Percentiles rank a stretch among this genome's conserved stretches.
Conservation (phyloP, 2,888 invertebrate species). For the Cephonodes hylas region DNA sequence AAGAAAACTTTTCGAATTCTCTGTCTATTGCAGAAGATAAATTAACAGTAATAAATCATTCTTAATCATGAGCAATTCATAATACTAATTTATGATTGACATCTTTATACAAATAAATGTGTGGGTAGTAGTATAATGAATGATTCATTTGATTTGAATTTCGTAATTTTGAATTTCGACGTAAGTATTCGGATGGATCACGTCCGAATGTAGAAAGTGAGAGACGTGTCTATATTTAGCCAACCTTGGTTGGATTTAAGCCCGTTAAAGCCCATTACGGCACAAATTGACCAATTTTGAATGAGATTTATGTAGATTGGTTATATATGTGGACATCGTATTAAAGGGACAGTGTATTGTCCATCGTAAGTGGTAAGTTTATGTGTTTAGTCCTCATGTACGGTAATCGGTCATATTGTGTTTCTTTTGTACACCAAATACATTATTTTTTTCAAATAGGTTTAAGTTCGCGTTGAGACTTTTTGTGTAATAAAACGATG, state of each 20-base stretch:
- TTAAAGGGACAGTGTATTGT: neutral
- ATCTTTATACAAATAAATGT: neutral
- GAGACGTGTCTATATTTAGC: constrained; percentile 5
- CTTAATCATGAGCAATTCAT: neutral
- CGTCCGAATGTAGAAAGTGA: constrained; percentile 7
- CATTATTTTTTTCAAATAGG: neutral
- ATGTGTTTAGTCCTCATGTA: neutral
- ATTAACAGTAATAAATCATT: neutral
- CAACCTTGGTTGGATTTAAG: neutral
- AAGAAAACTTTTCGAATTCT: neutral
- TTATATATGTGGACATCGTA: neutral
- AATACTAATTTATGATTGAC: neutral
- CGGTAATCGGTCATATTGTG: neutral
- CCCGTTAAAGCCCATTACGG: neutral
- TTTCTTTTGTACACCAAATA: neutral
- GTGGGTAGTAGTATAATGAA: neutral
- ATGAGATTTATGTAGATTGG: neutral
- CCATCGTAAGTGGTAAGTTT: neutral
- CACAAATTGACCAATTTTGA: neutral
- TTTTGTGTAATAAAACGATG: no score
- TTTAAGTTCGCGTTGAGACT: no score
- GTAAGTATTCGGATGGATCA: neutral
- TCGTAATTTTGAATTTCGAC: neutral
- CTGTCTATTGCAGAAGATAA: neutral
- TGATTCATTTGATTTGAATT: neutral